A percentile compares a stretch with the other conserved stretches of the same genome.
phyloP scores from a whole-genome alignment of 2,113 vertebrate species.

The Struthidea cinerea region DNA sequence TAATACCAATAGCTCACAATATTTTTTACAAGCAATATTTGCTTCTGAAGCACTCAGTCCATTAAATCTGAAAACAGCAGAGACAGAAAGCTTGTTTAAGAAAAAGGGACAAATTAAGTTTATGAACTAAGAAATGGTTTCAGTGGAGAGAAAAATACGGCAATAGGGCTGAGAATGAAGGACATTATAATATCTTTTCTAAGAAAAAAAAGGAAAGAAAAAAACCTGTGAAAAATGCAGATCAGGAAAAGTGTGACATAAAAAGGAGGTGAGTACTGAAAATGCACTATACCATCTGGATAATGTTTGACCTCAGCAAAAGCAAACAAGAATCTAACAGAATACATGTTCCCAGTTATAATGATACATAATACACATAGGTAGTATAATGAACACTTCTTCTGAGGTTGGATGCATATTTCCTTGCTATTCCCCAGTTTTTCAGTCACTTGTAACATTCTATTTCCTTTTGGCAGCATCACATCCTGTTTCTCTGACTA shows the following conservation, averaged over 20 bases:
- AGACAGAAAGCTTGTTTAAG: not conserved
- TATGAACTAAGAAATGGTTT: not conserved
- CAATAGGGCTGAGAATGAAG: not conserved
- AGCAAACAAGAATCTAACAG: constrained; percentile 14
- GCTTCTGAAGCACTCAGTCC: not conserved
- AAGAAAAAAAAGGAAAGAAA: rapidly evolving
- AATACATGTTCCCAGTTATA: not conserved
- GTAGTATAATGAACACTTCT: not conserved
- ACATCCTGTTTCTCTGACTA: not conserved
- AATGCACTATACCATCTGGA: constrained; percentile 15
- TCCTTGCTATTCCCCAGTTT: not conserved
- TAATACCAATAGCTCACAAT: not conserved
- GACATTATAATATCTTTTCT: not conserved
- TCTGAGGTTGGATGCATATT: not conserved
- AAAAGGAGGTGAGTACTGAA: constrained; percentile 13
- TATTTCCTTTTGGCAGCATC: not conserved
- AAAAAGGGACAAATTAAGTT: not conserved
- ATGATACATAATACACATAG: not conserved
- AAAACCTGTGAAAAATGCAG: not conserved
- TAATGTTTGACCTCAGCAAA: constrained; percentile 34
- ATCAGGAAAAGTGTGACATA: not conserved
- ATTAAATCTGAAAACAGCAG: not conserved
- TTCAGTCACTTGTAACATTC: not conserved
- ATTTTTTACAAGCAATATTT: not conserved
- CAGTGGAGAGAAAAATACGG: not conserved